Conservation (phyloP, 2,797 vertebrate genomes). For the Malurus leucopterus region DNA sequence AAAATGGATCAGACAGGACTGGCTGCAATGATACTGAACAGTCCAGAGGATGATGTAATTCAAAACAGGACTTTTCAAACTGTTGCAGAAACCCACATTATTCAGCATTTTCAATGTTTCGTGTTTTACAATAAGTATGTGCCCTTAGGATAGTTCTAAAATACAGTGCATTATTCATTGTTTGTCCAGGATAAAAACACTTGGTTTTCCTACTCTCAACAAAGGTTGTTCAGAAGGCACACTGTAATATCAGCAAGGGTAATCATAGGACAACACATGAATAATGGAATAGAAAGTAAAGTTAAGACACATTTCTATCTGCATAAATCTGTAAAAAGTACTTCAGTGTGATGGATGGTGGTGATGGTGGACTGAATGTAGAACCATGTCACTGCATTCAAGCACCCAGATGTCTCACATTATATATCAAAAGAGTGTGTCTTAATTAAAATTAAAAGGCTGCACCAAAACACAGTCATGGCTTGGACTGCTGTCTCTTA, state of each 20-base stretch:
- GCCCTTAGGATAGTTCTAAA: neutral
- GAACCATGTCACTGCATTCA: neutral
- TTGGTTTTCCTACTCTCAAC: neutral
- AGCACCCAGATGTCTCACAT: neutral
- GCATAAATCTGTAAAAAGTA: conserved; percentile 23
- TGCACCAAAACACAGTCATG: neutral
- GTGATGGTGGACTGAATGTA: neutral
- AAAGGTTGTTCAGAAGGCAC: conserved; percentile 9
- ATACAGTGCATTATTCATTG: neutral
- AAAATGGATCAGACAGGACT: neutral
- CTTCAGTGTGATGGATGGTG: neutral
- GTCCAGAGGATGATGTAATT: neutral
- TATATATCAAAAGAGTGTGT: conserved; percentile 4
- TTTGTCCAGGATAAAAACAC: neutral
- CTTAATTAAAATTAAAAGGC: neutral
- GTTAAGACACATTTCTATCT: conserved; percentile 15
- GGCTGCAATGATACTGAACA: neutral
- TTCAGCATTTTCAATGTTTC: neutral
- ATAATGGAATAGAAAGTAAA: conserved; percentile 51
- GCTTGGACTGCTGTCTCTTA: neutral
- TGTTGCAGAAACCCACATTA: neutral
- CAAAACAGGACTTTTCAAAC: neutral
- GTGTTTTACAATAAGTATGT: neutral
- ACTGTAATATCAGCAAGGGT: neutral
- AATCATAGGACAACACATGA: conserved; percentile 34